Base-by-base conservation (phyloP, 2,113 vertebrate genomes). In the Callorhinus ursinus region DNA sequence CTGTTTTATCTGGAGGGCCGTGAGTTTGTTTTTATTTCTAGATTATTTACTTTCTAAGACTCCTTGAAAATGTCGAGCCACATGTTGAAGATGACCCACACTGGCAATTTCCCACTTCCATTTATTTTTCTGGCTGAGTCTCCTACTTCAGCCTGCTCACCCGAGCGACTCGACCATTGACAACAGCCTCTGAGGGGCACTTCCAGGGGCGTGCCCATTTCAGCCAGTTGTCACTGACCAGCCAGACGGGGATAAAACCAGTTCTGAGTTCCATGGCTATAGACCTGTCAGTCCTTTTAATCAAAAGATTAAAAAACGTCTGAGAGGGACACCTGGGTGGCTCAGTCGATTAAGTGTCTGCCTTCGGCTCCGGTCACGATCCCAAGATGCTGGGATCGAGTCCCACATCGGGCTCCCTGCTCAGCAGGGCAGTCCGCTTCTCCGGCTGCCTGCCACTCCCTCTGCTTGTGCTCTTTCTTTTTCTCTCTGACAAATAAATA, bases 161-260 rank as follows among this genome's bases (percentile, higher is more conserved):
- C 5, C 0, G 12, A 61, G 81, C 2, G 0, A 51, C 81, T 5
- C 46, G 13, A 3, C 28, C 36, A 0, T 13, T 49, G 76, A 10
- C 14, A 46, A 55, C 51, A 13, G 59, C 1, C 16, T 51, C 71
- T 28, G 49, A 15, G 14, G 12, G 36, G 18, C 1, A 1, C 69
- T 67, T 21, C 51, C 4, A 0, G 46, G 46, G 57, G 11, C 3
- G 6, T 21, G 33, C 28, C 9, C 33, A 3, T 28, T 6, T 31
- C 21, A 76, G 88, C 57, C 12, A 16, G n/a, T 12, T 16, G 53
- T 22, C n/a, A 4, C 2, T 3, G 26, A 39, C 16, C 28, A 1
- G 1, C 10, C 7, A 24, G 26, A 24, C 1, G 2, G 42, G 87
- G 8, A 0, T 19, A 26, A 87, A 55, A 2, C 26, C n/a, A 36